Evolutionary conservation across 2,797 vertebrate genomes (phyloP).

Genomic region (Pipistrellus pipistrellus): DNA sequence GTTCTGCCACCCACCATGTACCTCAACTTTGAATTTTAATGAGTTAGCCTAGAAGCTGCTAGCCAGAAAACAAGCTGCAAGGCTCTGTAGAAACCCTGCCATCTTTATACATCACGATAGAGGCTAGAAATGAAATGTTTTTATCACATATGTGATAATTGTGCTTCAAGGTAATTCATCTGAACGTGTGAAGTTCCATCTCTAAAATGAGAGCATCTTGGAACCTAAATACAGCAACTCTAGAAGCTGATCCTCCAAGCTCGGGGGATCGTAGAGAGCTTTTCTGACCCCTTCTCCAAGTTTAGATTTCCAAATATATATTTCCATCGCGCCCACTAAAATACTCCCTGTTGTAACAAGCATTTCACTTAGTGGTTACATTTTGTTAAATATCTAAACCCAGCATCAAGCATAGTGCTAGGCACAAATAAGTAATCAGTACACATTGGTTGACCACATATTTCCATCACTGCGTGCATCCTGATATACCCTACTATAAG

Average conservation of each 20-base stretch:
- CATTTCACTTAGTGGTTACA: neutral
- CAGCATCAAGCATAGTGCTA: neutral
- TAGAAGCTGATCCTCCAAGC: neutral
- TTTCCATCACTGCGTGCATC: neutral
- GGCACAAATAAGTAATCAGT: neutral
- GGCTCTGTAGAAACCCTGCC: neutral
- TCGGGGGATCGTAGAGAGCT: neutral
- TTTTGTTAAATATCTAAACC: neutral
- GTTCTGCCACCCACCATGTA: conserved; percentile 70
- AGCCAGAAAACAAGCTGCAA: conserved; percentile 60
- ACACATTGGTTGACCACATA: neutral
- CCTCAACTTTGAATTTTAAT: conserved; percentile 73
- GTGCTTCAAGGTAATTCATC: neutral
- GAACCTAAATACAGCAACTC: neutral
- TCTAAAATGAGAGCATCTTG: neutral
- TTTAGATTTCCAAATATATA: neutral
- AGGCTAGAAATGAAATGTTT: neutral
- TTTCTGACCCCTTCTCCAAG: neutral
- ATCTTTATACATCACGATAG: neutral
- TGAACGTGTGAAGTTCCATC: neutral
- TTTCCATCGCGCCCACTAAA: neutral
- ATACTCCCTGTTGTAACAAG: neutral
- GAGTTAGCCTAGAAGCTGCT: conserved; percentile 66
- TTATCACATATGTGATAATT: neutral
- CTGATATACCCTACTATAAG: neutral